Base-by-base conservation (phyloP, 2,888 invertebrate genomes). In the Hipparchia sbordonii region DNA sequence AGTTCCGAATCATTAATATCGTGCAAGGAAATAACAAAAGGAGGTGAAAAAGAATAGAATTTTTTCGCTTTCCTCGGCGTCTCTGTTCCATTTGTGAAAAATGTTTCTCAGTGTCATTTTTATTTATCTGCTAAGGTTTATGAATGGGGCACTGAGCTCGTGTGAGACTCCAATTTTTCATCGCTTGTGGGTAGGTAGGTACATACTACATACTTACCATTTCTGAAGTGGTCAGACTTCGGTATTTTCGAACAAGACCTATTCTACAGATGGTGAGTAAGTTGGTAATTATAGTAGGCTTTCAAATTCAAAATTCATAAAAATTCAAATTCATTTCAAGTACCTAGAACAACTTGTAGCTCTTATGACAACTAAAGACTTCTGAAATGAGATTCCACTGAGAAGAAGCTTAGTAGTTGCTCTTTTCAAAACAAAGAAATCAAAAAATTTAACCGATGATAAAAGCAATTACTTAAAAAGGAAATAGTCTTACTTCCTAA, bases 1-100 rank as follows among this genome's bases (percentile, higher is more conserved):
- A 79, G 79, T 74, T 75, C 77, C 79, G 80, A 82, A 84, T 85
- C 88, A 87, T 88, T 88, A 85, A 86, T 87, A 84, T 83, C 77
- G 80, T 76, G 80, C 77, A 80, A 79, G 78, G 78, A 82, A 83
- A 79, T 75, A 80, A 81, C 78, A 78, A 80, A 77, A 79, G 80
- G 72, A 76, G 77, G 79, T 80, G 78, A 74, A 73, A 76, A 79
- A 73, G 77, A 79, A 81, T 80, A 79, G 79, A 79, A 80, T 75
- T 75, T 75, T 75, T 76, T 76, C 73, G 72, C 76, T 74, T 74
- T 77, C 70, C 67, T 57, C 67, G 63, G 68, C 71, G 72, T 76
- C 57, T 70, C 72, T 71, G 71, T 71, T 72, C 75, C 75, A 74
- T 72, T 74, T 77, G 74, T 76, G 74, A 76, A 74, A 76, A 72